phyloP scores from a whole-genome alignment of 2,888 invertebrate species.

The Nebria salina region DNA sequence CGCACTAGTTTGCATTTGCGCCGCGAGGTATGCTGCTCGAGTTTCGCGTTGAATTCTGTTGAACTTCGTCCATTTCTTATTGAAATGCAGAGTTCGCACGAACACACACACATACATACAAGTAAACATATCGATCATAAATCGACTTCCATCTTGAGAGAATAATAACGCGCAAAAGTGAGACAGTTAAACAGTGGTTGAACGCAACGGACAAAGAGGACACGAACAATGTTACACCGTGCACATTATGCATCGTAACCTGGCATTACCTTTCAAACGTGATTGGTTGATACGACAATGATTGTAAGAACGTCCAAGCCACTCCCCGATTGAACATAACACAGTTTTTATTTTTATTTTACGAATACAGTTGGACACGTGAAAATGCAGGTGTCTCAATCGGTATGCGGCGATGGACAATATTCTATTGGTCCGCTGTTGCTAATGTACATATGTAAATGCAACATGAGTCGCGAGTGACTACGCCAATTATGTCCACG shows the following conservation, averaged over 20 bases:
- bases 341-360: neutral
- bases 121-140: slow-evolving; percentile 59
- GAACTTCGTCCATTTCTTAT: neutral
- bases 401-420: slow-evolving; percentile 9
- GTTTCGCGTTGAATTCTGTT: neutral
- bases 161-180: slow-evolving; percentile 57
- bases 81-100: slow-evolving; percentile 3
- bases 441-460: slow-evolving; percentile 60
- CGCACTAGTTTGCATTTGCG: neutral
- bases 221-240: slow-evolving; percentile 55
- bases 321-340: slow-evolving; percentile 58
- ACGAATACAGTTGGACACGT: slow-evolving; percentile 53
- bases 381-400: slow-evolving; percentile 56
- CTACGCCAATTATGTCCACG: slow-evolving; percentile 56
- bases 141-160: slow-evolving; percentile 62
- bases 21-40: neutral
- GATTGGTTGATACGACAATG: slow-evolving; percentile 63
- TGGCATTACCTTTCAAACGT: slow-evolving; percentile 62
- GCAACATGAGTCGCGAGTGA: slow-evolving; percentile 52
- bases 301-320: slow-evolving; percentile 60
- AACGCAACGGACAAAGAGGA: slow-evolving; percentile 57
- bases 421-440: slow-evolving; percentile 55
- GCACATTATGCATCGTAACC: slow-evolving; percentile 63
- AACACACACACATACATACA: neutral
- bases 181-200: slow-evolving; percentile 54